Conservation (phyloP, 2,888 invertebrate genomes). For the Taphrorychus bicolor region DNA sequence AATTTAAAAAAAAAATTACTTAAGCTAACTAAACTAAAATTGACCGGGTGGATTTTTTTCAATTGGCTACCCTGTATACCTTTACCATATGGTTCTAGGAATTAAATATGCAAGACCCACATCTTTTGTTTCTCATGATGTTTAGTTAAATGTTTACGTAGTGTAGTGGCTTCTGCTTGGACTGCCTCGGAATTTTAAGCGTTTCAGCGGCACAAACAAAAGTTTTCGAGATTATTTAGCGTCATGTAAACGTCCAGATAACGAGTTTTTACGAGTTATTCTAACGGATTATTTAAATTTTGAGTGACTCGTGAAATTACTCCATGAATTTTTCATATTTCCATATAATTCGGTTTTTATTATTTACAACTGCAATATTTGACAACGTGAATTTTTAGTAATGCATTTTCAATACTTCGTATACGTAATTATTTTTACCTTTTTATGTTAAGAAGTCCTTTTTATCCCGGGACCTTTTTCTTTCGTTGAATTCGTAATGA, state of each 20-base stretch:
- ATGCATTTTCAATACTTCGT: neutral
- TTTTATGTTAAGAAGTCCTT: conserved; percentile 6
- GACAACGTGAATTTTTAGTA: neutral
- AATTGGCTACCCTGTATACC: neutral
- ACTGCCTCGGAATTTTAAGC: conserved; percentile 25
- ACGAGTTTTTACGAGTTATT: conserved; percentile 29
- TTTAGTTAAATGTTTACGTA: neutral
- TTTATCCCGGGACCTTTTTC: conserved; percentile 2
- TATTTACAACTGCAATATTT: neutral
- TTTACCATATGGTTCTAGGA: conserved; percentile 1
- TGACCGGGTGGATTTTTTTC: no score
- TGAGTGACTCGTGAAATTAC: conserved; percentile 29
- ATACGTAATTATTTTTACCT: no score
- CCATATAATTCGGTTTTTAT: no score
- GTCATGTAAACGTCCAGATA: conserved; percentile 38
- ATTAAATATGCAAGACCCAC: neutral
- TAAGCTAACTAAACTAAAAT: no score
- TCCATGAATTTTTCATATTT: neutral
- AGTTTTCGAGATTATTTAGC: conserved; percentile 24
- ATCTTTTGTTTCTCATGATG: neutral
- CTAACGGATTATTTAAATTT: conserved; percentile 33
- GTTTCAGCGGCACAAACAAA: conserved; percentile 13
- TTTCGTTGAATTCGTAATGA: conserved; percentile 22
- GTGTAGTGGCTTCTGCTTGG: conserved; percentile 4
- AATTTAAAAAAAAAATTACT: no score